A percentile compares a stretch with the other conserved stretches of the same genome.
phyloP scores from a whole-genome alignment of 2,113 vertebrate species.

The Paracanthobrama guichenoti region DNA sequence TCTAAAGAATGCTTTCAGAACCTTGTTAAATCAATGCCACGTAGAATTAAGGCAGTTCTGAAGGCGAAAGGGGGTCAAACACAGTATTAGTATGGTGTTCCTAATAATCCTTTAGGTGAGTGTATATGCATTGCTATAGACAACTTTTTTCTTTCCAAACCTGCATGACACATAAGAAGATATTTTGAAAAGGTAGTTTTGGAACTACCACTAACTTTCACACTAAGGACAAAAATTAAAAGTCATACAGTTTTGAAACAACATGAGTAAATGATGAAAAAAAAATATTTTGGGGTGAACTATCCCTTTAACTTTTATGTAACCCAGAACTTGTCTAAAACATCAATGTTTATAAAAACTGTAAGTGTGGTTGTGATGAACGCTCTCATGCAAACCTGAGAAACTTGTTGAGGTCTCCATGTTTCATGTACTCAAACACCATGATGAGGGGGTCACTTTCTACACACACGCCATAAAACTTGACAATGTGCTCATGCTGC shows the following conservation, averaged over 20 bases:
- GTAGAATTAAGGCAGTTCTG: too few species aligned
- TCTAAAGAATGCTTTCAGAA: too few species aligned
- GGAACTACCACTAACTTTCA: too few species aligned
- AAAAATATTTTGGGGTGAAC: background rate
- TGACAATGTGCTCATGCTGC: conserved; percentile 97
- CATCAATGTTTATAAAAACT: background rate
- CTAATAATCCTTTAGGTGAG: too few species aligned
- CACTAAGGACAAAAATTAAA: background rate
- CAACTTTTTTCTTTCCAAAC: background rate
- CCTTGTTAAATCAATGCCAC: too few species aligned
- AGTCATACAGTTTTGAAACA: background rate
- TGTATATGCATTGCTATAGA: background rate
- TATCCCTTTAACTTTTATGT: too few species aligned
- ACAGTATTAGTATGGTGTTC: too few species aligned
- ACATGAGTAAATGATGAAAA: background rate
- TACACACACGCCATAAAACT: conserved; percentile 95
- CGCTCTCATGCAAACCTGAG: conserved; percentile 80
- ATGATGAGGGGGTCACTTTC: conserved; percentile 98
- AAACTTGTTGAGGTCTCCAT: conserved; percentile 98
- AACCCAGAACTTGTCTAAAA: background rate
- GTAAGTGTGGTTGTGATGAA: background rate
- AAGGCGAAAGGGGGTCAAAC: too few species aligned
- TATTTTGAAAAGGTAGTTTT: background rate
- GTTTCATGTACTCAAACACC: conserved; percentile 99
- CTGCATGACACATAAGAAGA: background rate